Conservation (phyloP, 2,888 invertebrate genomes). For the Empis stercorea region DNA sequence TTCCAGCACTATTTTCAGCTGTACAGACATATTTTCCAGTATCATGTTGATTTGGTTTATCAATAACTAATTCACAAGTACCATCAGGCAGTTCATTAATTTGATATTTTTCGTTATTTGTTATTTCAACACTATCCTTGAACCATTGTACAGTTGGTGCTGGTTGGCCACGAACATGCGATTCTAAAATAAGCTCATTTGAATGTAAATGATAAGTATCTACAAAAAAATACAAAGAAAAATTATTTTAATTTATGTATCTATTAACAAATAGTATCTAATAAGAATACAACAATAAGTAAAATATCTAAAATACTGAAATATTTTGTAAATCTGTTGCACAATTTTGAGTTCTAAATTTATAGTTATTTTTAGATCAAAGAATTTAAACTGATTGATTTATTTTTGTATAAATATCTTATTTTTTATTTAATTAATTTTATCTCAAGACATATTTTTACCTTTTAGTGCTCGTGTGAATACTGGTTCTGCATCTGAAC, state of each 20-base stretch:
- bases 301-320: too few relatives aligned
- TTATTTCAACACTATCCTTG: conserved; percentile 53
- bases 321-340: neutral
- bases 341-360: neutral
- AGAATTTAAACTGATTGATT: neutral
- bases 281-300: too few relatives aligned
- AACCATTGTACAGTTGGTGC: conserved; percentile 61
- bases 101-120: conserved; percentile 45
- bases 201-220: conserved; percentile 59
- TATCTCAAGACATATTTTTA: conserved; percentile 26
- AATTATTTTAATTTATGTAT: too few relatives aligned
- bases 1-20: conserved; percentile 59
- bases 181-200: conserved; percentile 64
- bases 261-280: too few relatives aligned
- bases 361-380: neutral
- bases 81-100: conserved; percentile 60
- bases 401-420: neutral
- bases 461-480: conserved; percentile 63
- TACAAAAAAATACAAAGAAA: conserved; percentile 22
- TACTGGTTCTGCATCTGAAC: conserved; percentile 52
- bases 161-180: conserved; percentile 61
- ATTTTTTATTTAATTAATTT: too few relatives aligned
- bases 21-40: conserved; percentile 64
- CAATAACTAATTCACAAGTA: conserved; percentile 55
- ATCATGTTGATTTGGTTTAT: conserved; percentile 50